Evolutionary conservation across 2,113 vertebrate genomes (phyloP).

Genomic region (Guaruba guarouba): DNA sequence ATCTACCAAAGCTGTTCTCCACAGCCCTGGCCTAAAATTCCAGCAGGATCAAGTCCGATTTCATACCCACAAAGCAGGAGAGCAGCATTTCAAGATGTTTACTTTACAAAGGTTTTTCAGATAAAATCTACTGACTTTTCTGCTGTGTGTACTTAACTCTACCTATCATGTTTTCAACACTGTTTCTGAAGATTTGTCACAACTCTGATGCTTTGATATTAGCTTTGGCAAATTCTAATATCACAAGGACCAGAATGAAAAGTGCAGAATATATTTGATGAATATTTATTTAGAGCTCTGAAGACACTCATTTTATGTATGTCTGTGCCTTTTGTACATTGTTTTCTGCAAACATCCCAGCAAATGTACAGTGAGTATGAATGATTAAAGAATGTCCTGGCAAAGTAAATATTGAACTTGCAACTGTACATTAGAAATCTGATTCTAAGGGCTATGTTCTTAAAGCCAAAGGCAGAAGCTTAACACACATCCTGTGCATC

Average conservation of each 20-base stretch:
- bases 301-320: neutral
- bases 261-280: neutral
- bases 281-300: conserved; percentile 45
- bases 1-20: neutral
- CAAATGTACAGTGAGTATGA: neutral
- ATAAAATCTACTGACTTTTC: neutral
- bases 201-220: conserved; percentile 11
- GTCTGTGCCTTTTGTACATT: conserved; percentile 17
- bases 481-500: neutral
- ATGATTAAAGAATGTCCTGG: conserved; percentile 18
- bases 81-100: neutral
- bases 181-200: neutral
- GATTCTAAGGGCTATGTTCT: neutral
- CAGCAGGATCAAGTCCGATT: neutral
- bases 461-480: neutral
- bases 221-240: conserved; percentile 36
- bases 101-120: neutral
- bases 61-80: neutral
- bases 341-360: conserved; percentile 40
- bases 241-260: neutral
- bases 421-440: neutral
- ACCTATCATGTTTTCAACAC: neutral
- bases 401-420: conserved; percentile 24
- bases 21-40: neutral
- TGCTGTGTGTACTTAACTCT: neutral